Base-by-base conservation (phyloP, 2,797 vertebrate genomes). In the Tolypeutes matacus region DNA sequence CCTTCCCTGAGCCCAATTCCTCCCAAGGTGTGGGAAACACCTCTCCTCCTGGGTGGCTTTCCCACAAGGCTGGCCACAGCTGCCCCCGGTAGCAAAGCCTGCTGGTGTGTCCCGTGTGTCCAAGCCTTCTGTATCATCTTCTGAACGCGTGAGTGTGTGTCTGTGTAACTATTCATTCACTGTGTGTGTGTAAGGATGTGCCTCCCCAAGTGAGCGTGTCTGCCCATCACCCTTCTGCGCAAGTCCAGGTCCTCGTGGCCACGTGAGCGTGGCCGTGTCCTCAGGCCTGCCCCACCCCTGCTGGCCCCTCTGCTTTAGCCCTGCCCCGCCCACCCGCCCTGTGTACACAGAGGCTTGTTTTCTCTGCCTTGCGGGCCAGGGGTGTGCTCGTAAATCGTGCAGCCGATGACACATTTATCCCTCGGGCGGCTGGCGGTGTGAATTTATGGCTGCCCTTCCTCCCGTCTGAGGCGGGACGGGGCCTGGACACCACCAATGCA, bases 371-470 rank as follows among this genome's bases (percentile, higher is more conserved):
- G 92, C 93, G 49, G 98, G 98, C 98, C 97, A 98, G 97, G 97
- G 97, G 96, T 97, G 86, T 96, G 77, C 97, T 98, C 98, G n/a
- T 98, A 98, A 98, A 98, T 98, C 94, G 97, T 97, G 84, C 77
- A 95, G 97, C 76, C 2, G 98, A 98, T 97, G 94, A 97, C 65
- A 76, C 96, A 98, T 98, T 98, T 97, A 97, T 96, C 87, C 96
- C 78, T 64, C 76, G 3, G 97, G 93, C 97, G 98, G 98, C 97
- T 97, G 97, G 98, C 85, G 95, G 98, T 98, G 98, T 97, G 80
- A 98, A 98, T 98, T 98, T 98, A 98, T 97, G 97, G 97, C 83
- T 94, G 95, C 96, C 96, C 97, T 97, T 98, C 91, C 29, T 1
- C 92, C 97, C 20, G 69, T 94, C 95, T 69, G 82, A 82, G 96